Evolutionary conservation across 1,140 invertebrate species (phyloP).

Genomic region (Sarcophaga bullata): DNA sequence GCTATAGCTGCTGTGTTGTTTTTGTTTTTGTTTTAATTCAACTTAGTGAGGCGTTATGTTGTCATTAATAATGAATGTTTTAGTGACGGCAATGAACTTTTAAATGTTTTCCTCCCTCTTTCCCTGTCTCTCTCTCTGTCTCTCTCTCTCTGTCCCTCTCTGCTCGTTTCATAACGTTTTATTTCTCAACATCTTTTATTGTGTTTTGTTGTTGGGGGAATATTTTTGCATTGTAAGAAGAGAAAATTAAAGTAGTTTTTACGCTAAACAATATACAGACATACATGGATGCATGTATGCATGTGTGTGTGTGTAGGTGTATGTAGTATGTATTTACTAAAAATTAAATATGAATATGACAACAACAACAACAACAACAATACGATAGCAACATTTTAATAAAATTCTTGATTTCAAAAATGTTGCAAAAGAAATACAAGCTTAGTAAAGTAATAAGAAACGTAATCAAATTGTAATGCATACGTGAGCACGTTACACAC

Average conservation of each 20-base stretch:
- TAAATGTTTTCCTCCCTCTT: slow-evolving; percentile 54
- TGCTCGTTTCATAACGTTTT: not conserved
- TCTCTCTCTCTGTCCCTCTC: not conserved
- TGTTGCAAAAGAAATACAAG: not conserved
- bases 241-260: slow-evolving; percentile 15
- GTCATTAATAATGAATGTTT: slow-evolving; percentile 66
- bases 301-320: too few species aligned
- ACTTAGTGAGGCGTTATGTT: slow-evolving; percentile 44
- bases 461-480: slow-evolving; percentile 1
- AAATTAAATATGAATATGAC: slow-evolving; percentile 19
- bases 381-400: not conserved
- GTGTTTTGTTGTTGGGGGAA: slow-evolving; percentile 15
- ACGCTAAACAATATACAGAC: not conserved
- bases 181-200: not conserved
- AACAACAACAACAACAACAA: not conserved
- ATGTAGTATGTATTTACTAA: too few species aligned
- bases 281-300: too few species aligned
- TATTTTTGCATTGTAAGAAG: not conserved
- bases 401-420: too few species aligned
- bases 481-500: not conserved
- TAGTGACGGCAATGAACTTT: slow-evolving; percentile 64
- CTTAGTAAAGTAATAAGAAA: not conserved
- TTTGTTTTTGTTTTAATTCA: slow-evolving; percentile 35
- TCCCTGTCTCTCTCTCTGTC: not conserved
- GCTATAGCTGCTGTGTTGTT: not conserved